Conservation (phyloP, 2,797 vertebrate genomes). For the Sebastes jordani region DNA sequence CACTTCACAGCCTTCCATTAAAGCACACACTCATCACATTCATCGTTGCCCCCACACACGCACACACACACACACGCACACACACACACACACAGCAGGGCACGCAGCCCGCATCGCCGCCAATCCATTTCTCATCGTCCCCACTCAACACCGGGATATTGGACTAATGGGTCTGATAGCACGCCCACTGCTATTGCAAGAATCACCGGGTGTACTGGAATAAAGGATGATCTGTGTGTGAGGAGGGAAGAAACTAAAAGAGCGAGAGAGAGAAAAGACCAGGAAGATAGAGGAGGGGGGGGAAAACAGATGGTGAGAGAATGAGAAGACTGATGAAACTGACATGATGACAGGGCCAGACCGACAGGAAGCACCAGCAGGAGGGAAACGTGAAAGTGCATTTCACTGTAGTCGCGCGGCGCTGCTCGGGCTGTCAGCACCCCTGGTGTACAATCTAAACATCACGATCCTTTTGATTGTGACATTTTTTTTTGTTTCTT, state of each 20-base stretch:
- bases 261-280: neutral
- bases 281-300: neutral
- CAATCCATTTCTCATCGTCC: slow-evolving; percentile 64
- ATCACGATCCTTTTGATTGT: slow-evolving; percentile 62
- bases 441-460: slow-evolving; percentile 59
- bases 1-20: slow-evolving; percentile 61
- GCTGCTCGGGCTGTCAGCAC: slow-evolving; percentile 55
- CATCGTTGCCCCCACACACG: slow-evolving; percentile 33
- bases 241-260: slow-evolving; percentile 7
- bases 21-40: slow-evolving; percentile 47
- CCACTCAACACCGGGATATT: slow-evolving; percentile 59
- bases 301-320: slow-evolving; percentile 29
- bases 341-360: slow-evolving; percentile 45
- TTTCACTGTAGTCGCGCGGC: slow-evolving; percentile 22
- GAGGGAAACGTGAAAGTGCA: slow-evolving; percentile 36
- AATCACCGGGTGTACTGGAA: slow-evolving; percentile 26
- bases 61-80: slow-evolving; percentile 1
- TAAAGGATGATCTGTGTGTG: slow-evolving; percentile 40
- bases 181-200: slow-evolving; percentile 54
- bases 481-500: slow-evolving; percentile 29
- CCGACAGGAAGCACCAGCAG: slow-evolving; percentile 50
- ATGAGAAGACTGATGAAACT: slow-evolving; percentile 37
- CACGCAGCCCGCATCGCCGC: slow-evolving; percentile 40
- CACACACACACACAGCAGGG: slow-evolving; percentile 29
- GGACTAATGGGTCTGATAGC: slow-evolving; percentile 67